A percentile compares a stretch with the other conserved stretches of the same genome.
These are phyloP conservation scores for Mormyrops attenuatus DNA, from an alignment of 2,797 vertebrate genomes.

Conservation along the genomic window DNA sequence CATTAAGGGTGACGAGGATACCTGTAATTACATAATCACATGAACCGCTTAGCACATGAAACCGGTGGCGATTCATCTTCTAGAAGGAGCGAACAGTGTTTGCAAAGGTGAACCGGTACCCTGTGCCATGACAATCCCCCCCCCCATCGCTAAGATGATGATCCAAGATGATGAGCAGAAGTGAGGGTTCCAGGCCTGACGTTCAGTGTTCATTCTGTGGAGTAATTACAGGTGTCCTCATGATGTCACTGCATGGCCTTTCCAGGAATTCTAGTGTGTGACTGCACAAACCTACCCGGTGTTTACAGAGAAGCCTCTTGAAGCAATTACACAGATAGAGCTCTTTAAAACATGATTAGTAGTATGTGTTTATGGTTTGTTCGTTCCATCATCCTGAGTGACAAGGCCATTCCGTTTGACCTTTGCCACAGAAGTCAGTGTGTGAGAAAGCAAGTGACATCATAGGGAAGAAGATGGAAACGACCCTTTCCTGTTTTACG, in stretches of 20 bases:
- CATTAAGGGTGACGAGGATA: background rate
- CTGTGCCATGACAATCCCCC: background rate
- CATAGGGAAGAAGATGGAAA: background rate
- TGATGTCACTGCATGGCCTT: background rate
- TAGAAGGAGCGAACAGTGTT: background rate
- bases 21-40: background rate
- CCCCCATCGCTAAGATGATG: background rate
- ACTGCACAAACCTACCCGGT: conserved; percentile 25
- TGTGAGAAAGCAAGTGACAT: background rate
- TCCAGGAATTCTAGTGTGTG: background rate
- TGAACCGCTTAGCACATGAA: background rate
- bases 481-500: background rate
- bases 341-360: conserved; percentile 33
- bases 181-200: background rate
- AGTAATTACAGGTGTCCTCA: background rate
- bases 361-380: background rate
- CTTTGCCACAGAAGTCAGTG: background rate
- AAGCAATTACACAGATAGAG: conserved; percentile 35
- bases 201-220: conserved; percentile 11
- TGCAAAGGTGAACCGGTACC: background rate
- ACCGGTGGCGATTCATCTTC: background rate
- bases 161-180: background rate
- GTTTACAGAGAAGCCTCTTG: conserved; percentile 29
- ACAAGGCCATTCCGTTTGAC: background rate
- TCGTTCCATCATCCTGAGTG: background rate